Base-by-base conservation (phyloP, 2,888 invertebrate genomes). In the Meiosimyza decipiens region DNA sequence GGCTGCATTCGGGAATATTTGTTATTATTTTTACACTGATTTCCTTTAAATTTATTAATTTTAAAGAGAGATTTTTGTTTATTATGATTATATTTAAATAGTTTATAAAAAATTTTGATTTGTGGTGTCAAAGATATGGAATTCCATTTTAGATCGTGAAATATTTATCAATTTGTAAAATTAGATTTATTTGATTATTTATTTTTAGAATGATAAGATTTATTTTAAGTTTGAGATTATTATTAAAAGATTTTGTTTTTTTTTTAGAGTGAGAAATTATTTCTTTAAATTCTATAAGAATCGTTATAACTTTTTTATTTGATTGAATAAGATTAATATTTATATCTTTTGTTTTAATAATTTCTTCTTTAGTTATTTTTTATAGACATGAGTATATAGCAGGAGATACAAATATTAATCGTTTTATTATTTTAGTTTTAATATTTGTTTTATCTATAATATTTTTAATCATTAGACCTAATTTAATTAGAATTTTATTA, bases 51-150 rank as follows among this genome's bases (percentile, higher is more conserved):
- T 90, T 82, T 91, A 79, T 83, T 90, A 84, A 84, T 91, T 88
- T 85, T 91, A 83, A 89, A 89, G 78, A 84, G 89, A 81, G 89
- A 89, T 83, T 86, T 86, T 81, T 83, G 86, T 82, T 82, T 88
- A 83, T 85, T 89, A 84, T 90, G 88, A 82, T 85, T 90, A 86
- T 88, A 88, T 86, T 87, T 90, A 90, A 89, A 89, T 88, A 91
- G 91, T 89, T 91, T 91, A 91, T 90, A 63, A 77, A 90, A 91
- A 91, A 91, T 90, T 87, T 89, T 90, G 89, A 90, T 90, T 91
- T 91, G 91, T 91, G 91, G 89, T 81, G 73, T 90, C 89, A 90
- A 88, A 87, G 88, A 90, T 90, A 87, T 89, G 88, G 86, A 40
- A 71, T 77, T 79, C 88, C 87, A 89, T 88, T 88, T 90, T 89